Evolutionary conservation across 2,113 vertebrate genomes (phyloP).

Genomic region (Dolichallabes microphthalmus): DNA sequence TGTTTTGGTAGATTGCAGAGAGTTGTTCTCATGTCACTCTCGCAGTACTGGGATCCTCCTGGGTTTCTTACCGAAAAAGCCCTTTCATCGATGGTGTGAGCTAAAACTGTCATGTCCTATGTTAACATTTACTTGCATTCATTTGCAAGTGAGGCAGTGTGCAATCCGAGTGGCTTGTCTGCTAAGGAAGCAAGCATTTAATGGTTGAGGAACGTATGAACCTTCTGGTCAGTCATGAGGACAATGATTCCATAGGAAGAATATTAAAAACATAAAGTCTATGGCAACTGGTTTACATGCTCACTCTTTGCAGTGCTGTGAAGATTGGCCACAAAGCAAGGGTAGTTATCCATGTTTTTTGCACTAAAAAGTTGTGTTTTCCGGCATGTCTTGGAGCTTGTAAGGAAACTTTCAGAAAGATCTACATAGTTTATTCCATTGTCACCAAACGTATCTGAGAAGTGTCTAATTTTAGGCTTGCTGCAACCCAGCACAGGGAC

Average conservation of each 20-base stretch:
- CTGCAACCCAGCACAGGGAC: background rate
- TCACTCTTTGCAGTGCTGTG: background rate
- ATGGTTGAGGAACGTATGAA: too few species aligned
- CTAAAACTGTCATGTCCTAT: slow-evolving; percentile 23
- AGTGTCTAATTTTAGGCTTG: background rate
- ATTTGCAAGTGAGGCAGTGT: background rate
- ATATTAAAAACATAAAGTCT: background rate
- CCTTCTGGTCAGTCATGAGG: background rate
- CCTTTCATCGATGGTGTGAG: slow-evolving; percentile 16
- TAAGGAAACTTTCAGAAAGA: background rate
- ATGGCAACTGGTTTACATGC: background rate
- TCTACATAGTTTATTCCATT: background rate
- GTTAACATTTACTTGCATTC: slow-evolving; percentile 20
- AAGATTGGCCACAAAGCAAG: background rate
- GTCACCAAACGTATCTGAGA: background rate
- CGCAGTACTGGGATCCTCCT: background rate
- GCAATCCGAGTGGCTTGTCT: background rate
- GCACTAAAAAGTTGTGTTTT: too few species aligned
- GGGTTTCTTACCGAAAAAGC: slow-evolving; percentile 6
- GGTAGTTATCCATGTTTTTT: too few species aligned
- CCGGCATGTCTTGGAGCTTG: too few species aligned
- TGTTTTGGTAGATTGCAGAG: slow-evolving; percentile 25
- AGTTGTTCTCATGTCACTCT: slow-evolving; percentile 2
- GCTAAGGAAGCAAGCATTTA: too few species aligned
- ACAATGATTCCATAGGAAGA: background rate